A percentile compares a stretch with the other conserved stretches of the same genome.
phyloP scores from a whole-genome alignment of 1,140 invertebrate genomes.

The Drosophila ohnishii region DNA sequence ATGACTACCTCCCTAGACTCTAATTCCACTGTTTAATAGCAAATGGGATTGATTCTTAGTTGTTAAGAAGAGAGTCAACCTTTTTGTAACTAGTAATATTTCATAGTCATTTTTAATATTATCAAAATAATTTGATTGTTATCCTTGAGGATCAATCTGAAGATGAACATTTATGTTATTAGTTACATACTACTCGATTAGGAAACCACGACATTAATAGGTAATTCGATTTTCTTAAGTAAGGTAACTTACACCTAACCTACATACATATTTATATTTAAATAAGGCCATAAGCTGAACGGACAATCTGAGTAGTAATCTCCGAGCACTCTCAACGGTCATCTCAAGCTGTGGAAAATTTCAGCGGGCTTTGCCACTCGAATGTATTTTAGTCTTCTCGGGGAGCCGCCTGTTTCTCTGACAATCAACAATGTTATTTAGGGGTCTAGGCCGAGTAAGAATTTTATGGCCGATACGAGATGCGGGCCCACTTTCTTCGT shows the following conservation, averaged over 20 bases:
- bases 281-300: neutral
- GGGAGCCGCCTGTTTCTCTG: neutral
- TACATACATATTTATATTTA: neutral
- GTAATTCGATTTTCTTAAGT: neutral
- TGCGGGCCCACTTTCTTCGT: conserved; percentile 30
- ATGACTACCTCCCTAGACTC: neutral
- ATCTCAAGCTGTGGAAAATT: conserved; percentile 50
- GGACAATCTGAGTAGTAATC: conserved; percentile 9
- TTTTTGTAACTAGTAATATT: neutral
- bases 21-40: neutral
- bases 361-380: conserved; percentile 13
- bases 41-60: neutral
- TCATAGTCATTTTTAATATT: neutral
- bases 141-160: neutral
- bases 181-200: neutral
- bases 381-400: conserved; percentile 1
- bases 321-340: conserved; percentile 1
- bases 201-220: neutral
- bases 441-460: conserved; percentile 10
- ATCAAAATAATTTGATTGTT: neutral
- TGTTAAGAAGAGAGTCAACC: neutral
- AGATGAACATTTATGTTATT: neutral
- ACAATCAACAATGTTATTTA: conserved; percentile 3
- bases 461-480: conserved; percentile 21
- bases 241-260: neutral